phyloP scores from a whole-genome alignment of 2,113 vertebrate species.

The Scalopus aquaticus region DNA sequence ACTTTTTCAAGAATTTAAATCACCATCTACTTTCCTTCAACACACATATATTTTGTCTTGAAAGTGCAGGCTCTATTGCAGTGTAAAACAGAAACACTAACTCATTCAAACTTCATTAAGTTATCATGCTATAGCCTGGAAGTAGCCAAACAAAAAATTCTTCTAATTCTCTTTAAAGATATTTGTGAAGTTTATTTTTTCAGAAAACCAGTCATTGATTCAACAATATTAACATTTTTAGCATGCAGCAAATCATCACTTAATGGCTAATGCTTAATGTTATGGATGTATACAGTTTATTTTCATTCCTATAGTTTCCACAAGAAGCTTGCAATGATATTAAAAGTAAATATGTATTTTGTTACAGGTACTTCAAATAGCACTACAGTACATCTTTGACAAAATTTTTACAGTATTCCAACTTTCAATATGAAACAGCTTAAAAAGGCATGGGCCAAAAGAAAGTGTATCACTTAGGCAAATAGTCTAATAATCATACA shows the following conservation, averaged over 20 bases:
- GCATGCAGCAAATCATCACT: slow-evolving; percentile 63
- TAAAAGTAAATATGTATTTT: slow-evolving; percentile 81
- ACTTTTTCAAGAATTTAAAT: slow-evolving; percentile 48
- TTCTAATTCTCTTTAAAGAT: slow-evolving; percentile 61
- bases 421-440: slow-evolving; percentile 85
- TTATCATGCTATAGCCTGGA: background rate
- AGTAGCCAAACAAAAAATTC: slow-evolving; percentile 8
- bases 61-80: slow-evolving; percentile 15
- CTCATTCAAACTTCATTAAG: slow-evolving; percentile 35
- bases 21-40: slow-evolving; percentile 36
- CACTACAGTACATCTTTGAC: slow-evolving; percentile 79
- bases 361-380: slow-evolving; percentile 82
- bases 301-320: slow-evolving; percentile 61
- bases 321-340: slow-evolving; percentile 58
- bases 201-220: slow-evolving; percentile 57
- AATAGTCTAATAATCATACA: slow-evolving; percentile 52
- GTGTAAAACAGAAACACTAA: slow-evolving; percentile 43
- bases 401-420: slow-evolving; percentile 79
- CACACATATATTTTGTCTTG: slow-evolving; percentile 27
- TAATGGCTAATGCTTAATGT: slow-evolving; percentile 50
- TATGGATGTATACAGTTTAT: slow-evolving; percentile 42
- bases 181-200: slow-evolving; percentile 61
- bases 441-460: slow-evolving; percentile 53
- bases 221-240: slow-evolving; percentile 58
- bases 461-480: slow-evolving; percentile 69